Base-by-base conservation (phyloP, 2,888 invertebrate genomes). In the Ametastegia equiseti region DNA sequence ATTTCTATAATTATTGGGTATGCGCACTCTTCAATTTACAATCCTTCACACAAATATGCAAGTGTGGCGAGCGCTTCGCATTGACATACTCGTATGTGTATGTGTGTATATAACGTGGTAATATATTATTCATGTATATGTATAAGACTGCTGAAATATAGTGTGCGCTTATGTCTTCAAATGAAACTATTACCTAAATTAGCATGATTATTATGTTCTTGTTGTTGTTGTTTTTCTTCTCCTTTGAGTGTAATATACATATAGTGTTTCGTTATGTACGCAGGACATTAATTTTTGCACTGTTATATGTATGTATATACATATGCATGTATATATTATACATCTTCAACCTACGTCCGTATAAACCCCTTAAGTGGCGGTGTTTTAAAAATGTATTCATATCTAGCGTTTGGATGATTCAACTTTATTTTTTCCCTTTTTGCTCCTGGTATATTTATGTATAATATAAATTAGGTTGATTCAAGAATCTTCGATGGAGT, bases 361-460 rank as follows among this genome's bases (percentile, higher is more conserved):
- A n/a, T n/a, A n/a, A n/a, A n/a, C n/a, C n/a, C n/a, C n/a, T n/a
- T n/a, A n/a, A n/a, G n/a, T n/a, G n/a, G n/a, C n/a, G n/a, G n/a
- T n/a, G n/a, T n/a, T n/a, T 82, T 67, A 84, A 79, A 85, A 87
- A 80, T 84, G 85, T 83, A 84, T 84, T 84, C 82, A n/a, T n/a
- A n/a, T n/a, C n/a, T n/a, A 86, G 83, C 83, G 86, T 84, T 83
- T 85, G 85, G 84, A 80, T 81, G 82, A 83, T 82, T 82, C 81
- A 82, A 80, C 5, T 63, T 45, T 73, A 71, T 79, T 15, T 77
- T 45, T 39, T 15, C n/a, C 75, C 67, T 82, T 83, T 78, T 83
- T 79, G n/a, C n/a, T n/a, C n/a, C n/a, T n/a, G n/a, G n/a, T n/a
- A n/a, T n/a, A n/a, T n/a, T n/a, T n/a, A n/a, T n/a, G n/a, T 19